These are phyloP conservation scores for Aricia artaxerxes DNA, from an alignment of 2,888 invertebrate species.

Conservation along the genomic window DNA sequence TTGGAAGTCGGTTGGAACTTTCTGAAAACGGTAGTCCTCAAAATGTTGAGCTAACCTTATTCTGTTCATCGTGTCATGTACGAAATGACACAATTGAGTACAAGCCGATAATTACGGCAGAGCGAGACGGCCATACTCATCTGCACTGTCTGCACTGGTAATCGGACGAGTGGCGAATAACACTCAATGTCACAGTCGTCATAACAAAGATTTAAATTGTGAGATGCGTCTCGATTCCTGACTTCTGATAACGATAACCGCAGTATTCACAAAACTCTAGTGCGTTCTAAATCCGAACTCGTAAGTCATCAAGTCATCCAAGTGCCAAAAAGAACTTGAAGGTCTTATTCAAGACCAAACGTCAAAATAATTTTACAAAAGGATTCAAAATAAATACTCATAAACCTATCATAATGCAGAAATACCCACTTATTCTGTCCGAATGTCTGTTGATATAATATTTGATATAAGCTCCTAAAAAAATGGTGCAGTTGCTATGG, in stretches of 20 bases:
- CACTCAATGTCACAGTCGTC: conserved; percentile 68
- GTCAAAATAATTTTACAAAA: background rate
- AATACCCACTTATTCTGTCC: too few species aligned
- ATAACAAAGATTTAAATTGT: conserved; percentile 45
- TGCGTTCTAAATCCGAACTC: too few species aligned
- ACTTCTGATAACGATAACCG: background rate
- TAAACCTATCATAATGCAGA: too few species aligned
- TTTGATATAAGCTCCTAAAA: too few species aligned
- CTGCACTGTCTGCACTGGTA: conserved; percentile 69
- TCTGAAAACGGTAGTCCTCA: background rate
- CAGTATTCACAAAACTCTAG: too few species aligned
- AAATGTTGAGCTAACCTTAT: background rate
- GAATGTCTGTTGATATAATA: too few species aligned
- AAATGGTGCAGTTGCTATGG: background rate
- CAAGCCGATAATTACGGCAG: conserved; percentile 40
- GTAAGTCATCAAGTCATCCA: too few species aligned
- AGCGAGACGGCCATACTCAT: conserved; percentile 49
- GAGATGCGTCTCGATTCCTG: background rate
- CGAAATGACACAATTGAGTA: conserved; percentile 21
- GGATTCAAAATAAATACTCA: too few species aligned
- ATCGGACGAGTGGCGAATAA: conserved; percentile 36
- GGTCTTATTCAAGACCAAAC: background rate
- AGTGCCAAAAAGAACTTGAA: background rate
- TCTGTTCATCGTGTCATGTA: background rate
- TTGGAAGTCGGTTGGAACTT: background rate